phyloP scores from a whole-genome alignment of 2,113 vertebrate species.

The Acinonyx jubatus region DNA sequence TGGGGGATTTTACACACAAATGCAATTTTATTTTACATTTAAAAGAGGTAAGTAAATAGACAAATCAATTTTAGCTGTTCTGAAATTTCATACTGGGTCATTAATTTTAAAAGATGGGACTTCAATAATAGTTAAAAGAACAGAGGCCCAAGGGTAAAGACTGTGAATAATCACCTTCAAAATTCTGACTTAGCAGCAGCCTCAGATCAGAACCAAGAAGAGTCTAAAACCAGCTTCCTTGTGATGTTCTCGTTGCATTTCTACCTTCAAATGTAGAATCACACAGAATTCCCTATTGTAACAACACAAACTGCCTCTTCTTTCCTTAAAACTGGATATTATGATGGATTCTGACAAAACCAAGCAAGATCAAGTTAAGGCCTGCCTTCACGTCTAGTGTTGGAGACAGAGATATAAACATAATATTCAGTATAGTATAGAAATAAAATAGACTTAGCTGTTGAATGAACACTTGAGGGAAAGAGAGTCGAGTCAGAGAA shows the following conservation, averaged over 20 bases:
- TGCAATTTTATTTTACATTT: slow-evolving; percentile 74
- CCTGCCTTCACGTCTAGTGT: neutral
- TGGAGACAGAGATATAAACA: neutral
- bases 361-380: neutral
- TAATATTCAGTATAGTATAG: neutral
- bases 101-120: slow-evolving; percentile 70
- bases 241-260: neutral
- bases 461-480: neutral
- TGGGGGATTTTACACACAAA: slow-evolving; percentile 65
- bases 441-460: neutral
- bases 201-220: neutral
- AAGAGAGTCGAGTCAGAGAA: neutral
- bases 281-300: neutral
- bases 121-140: slow-evolving; percentile 62
- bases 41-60: slow-evolving; percentile 68
- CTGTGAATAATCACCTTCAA: slow-evolving; percentile 61
- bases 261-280: neutral
- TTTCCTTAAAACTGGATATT: neutral
- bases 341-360: neutral
- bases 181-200: neutral
- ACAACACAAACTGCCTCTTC: neutral
- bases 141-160: slow-evolving; percentile 56
- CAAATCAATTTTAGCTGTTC: slow-evolving; percentile 63
- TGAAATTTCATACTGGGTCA: slow-evolving; percentile 62
- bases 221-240: neutral